Evolutionary conservation across 2,797 vertebrate genomes (phyloP).

Genomic region (Natrix natrix): DNA sequence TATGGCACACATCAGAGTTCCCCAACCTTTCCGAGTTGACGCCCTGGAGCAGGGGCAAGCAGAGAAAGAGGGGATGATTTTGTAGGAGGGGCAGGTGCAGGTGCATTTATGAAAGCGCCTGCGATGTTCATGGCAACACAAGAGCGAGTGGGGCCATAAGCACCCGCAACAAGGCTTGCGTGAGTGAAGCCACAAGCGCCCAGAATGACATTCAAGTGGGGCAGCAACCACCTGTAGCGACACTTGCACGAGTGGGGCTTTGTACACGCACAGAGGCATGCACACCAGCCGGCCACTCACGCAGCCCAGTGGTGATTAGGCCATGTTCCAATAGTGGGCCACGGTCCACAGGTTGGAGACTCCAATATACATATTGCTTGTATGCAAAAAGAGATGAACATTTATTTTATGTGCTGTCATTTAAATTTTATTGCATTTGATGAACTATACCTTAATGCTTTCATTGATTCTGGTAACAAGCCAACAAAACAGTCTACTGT

Average conservation of each 20-base stretch:
- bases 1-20: background rate
- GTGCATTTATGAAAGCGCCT: background rate
- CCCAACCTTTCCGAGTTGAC: background rate
- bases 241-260: background rate
- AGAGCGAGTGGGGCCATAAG: background rate
- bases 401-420: conserved; percentile 8
- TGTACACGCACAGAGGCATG: background rate
- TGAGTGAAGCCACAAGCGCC: background rate
- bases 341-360: background rate
- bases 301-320: background rate
- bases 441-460: conserved; percentile 89
- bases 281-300: fast-evolving
- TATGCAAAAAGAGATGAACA: conserved; percentile 5
- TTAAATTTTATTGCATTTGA: conserved; percentile 26
- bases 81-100: background rate
- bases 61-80: background rate
- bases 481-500: conserved; percentile 96
- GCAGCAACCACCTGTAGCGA: background rate
- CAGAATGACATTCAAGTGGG: fast-evolving
- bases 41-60: background rate
- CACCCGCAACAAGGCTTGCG: fast-evolving
- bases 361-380: background rate
- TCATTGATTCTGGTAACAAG: conserved; percentile 95
- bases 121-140: background rate
- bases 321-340: too few species aligned